Evolutionary conservation across 2,888 invertebrate species (phyloP).

Genomic region (Harpalus rufipes): DNA sequence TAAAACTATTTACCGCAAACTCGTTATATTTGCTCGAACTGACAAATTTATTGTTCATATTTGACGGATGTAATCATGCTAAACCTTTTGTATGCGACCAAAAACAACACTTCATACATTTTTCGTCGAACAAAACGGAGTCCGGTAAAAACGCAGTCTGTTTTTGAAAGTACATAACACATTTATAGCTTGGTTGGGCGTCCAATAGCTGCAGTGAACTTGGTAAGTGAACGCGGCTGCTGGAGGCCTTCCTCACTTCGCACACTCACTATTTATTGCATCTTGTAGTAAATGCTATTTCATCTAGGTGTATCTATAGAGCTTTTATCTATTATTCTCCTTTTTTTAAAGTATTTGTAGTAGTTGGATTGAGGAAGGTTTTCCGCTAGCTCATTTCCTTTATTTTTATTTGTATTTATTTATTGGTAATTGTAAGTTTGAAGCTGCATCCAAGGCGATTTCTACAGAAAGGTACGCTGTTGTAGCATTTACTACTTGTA

Average conservation of each 20-base stretch:
- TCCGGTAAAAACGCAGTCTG: no score
- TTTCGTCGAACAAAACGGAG: no score
- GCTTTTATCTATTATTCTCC: background rate
- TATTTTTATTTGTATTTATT: constrained; percentile 48
- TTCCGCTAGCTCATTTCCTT: constrained; percentile 31
- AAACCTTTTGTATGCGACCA: no score
- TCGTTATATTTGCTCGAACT: no score
- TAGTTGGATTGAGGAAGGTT: constrained; percentile 61
- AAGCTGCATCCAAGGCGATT: constrained; percentile 42
- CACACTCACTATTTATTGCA: constrained; percentile 4
- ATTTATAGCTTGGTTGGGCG: constrained; percentile 10
- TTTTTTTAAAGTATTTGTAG: background rate
- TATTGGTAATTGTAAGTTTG: constrained; percentile 8
- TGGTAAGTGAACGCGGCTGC: constrained; percentile 54
- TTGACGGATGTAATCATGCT: no score
- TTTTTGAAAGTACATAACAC: no score
- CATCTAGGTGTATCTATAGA: constrained; percentile 6
- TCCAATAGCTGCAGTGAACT: background rate
- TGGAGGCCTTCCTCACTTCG: constrained; percentile 61
- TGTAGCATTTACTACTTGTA: constrained; percentile 60
- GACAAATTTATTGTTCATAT: no score
- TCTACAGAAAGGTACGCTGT: constrained; percentile 55
- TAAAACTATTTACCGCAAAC: no score
- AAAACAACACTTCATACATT: no score
- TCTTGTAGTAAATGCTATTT: constrained; percentile 59